Evolutionary conservation across 2,113 vertebrate genomes (phyloP).

Genomic region (Tetrax tetrax): DNA sequence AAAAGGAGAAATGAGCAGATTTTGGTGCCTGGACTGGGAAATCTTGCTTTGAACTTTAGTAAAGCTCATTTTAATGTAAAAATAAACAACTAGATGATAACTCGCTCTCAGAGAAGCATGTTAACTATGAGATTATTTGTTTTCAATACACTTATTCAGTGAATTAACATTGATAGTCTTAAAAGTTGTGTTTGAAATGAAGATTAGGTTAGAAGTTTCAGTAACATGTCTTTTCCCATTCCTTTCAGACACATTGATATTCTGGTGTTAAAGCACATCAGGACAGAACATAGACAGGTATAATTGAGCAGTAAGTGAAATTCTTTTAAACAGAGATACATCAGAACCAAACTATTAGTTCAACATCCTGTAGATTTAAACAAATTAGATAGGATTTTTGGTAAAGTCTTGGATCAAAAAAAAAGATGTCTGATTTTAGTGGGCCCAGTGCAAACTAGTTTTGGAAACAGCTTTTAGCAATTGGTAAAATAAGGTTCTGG

Average conservation of each 20-base stretch:
- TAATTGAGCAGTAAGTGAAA: background rate
- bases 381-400: background rate
- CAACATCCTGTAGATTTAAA: background rate
- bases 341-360: background rate
- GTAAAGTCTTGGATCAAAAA: background rate
- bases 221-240: background rate
- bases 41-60: background rate
- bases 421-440: background rate
- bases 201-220: background rate
- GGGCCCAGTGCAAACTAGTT: background rate
- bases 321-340: background rate
- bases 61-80: background rate
- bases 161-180: background rate
- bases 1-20: background rate
- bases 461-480: background rate
- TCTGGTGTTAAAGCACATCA: background rate
- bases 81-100: background rate
- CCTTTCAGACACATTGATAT: background rate
- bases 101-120: background rate
- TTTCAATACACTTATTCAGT: background rate
- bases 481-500: background rate
- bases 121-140: background rate
- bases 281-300: background rate
- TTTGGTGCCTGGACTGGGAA: background rate
- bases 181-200: background rate